These are phyloP conservation scores for Mellivora capensis DNA, from an alignment of 2,113 vertebrate genomes.

Conservation along the genomic window DNA sequence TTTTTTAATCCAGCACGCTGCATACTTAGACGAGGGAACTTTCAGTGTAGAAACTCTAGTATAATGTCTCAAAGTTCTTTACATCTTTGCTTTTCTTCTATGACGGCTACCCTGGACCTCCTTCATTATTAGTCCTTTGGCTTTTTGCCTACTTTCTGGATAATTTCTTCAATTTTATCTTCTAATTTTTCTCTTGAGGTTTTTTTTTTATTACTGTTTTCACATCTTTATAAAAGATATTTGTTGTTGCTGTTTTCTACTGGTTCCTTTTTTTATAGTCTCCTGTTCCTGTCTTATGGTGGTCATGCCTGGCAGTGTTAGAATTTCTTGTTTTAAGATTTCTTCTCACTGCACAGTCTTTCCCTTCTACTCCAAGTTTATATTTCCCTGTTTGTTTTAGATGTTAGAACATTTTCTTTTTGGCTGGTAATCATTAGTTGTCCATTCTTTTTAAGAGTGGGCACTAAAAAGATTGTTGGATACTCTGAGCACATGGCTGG, in stretches of 20 bases:
- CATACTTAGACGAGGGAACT: background rate
- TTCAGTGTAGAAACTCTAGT: background rate
- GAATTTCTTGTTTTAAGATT: background rate
- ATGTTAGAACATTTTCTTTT: background rate
- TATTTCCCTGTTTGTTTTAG: background rate
- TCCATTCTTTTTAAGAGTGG: background rate
- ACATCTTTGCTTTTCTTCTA: background rate
- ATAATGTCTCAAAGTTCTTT: background rate
- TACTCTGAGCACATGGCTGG: background rate
- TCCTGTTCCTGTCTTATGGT: background rate
- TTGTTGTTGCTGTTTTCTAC: background rate
- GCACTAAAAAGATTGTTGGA: background rate
- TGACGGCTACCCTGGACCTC: background rate
- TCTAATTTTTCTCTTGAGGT: background rate
- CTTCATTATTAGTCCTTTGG: background rate
- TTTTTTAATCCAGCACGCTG: background rate
- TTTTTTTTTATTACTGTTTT: background rate
- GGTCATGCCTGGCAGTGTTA: background rate
- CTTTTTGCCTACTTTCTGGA: background rate
- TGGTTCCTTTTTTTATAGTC: background rate
- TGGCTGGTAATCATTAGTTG: background rate
- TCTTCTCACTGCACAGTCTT: background rate
- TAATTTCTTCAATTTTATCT: background rate
- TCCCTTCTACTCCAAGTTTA: background rate
- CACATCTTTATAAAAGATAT: background rate